Percentiles rank a stretch among this genome's conserved stretches.
phyloP scores from a whole-genome alignment of 2,113 vertebrate genomes.

The Mirza zaza region DNA sequence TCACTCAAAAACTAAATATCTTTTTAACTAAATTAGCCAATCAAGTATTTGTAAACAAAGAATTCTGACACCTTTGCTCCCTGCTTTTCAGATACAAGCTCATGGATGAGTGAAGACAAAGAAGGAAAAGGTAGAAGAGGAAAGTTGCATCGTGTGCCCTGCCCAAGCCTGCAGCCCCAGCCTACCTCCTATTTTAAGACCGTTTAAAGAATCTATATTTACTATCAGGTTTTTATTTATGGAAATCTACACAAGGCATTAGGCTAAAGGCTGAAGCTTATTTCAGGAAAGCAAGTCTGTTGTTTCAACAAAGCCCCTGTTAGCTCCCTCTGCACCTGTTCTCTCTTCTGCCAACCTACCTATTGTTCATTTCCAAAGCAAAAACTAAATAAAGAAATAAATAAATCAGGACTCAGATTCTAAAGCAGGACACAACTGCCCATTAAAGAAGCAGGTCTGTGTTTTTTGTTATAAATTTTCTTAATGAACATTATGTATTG shows the following conservation, averaged over 20 bases:
- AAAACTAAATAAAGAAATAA: not conserved
- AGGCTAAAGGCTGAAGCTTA: constrained; percentile 45
- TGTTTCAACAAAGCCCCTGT: not conserved
- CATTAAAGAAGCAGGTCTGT: not conserved
- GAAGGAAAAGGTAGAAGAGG: not conserved
- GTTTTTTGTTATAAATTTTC: constrained; percentile 88
- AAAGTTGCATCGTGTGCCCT: not conserved
- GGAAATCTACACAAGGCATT: constrained; percentile 36
- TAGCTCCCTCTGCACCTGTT: constrained; percentile 13
- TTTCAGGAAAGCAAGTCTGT: constrained; percentile 49
- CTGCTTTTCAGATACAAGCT: not conserved
- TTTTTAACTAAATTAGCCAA: not conserved
- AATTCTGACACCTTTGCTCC: not conserved
- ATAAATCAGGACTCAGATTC: not conserved
- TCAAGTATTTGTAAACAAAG: not conserved
- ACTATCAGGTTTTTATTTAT: constrained; percentile 13
- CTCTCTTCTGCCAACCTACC: constrained; percentile 39
- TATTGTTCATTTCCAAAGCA: constrained; percentile 32
- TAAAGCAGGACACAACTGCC: not conserved
- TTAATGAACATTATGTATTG: not conserved
- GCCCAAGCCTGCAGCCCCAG: not conserved
- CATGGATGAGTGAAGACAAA: not conserved
- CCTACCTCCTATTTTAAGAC: constrained; percentile 32
- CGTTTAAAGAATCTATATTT: constrained; percentile 61
- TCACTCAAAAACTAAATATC: not conserved